Evolutionary conservation across 2,888 invertebrate species (phyloP).

Genomic region (Caradrina kadenii): DNA sequence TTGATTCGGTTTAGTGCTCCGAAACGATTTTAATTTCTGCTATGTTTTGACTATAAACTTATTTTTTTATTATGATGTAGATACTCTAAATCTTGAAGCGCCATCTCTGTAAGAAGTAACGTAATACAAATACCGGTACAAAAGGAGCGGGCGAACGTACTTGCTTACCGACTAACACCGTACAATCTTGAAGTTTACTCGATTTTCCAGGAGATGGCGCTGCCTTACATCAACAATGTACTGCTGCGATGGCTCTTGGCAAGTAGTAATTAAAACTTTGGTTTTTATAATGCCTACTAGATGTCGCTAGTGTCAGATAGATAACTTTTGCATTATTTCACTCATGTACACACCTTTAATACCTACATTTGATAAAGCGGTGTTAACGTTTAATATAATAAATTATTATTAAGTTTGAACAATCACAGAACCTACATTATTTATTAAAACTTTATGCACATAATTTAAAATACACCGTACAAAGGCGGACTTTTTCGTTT

Average conservation of each 20-base stretch:
- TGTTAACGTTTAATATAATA: background rate
- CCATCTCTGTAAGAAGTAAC: background rate
- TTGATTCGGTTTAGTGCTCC: too few relatives aligned
- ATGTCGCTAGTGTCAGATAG: slow-evolving; percentile 1
- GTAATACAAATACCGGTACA: background rate
- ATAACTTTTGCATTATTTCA: background rate
- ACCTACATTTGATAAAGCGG: too few relatives aligned
- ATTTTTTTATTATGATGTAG: too few relatives aligned
- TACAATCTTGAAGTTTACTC: background rate
- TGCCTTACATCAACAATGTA: background rate
- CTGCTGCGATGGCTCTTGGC: too few relatives aligned
- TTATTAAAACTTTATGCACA: too few relatives aligned
- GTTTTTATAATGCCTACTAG: slow-evolving; percentile 12
- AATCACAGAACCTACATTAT: too few relatives aligned
- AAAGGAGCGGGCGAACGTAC: background rate
- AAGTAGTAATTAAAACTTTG: background rate
- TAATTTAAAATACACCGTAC: too few relatives aligned
- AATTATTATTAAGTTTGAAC: too few relatives aligned
- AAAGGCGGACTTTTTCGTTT: too few relatives aligned
- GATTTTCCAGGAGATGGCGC: slow-evolving; percentile 33
- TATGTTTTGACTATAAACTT: too few relatives aligned
- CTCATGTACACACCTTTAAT: background rate
- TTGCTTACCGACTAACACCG: background rate
- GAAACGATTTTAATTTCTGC: too few relatives aligned
- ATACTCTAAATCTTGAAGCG: background rate